These are phyloP conservation scores for Ophion ellenae DNA, from an alignment of 2,888 invertebrate genomes.

Conservation along the genomic window DNA sequence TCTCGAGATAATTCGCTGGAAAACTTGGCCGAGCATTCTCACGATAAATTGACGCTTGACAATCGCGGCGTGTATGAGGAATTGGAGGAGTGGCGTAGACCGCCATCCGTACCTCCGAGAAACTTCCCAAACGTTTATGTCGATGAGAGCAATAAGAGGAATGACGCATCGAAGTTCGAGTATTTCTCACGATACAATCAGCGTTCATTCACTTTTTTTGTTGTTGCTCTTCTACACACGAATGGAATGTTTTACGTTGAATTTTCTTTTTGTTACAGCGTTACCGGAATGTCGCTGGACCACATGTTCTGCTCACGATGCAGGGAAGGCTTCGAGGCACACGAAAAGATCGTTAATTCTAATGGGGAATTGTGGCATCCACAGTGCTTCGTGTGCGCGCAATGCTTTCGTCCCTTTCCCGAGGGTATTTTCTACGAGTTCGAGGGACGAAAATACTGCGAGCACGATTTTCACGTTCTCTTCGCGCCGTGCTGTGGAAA, in stretches of 20 bases:
- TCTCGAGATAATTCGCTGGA: conserved; percentile 67
- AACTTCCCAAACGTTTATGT: conserved; percentile 72
- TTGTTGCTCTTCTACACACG: not conserved
- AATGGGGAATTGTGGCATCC: conserved; percentile 99
- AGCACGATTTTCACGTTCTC: conserved; percentile 98
- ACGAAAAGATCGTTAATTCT: conserved; percentile 99
- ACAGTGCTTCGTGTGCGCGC: conserved; percentile 99
- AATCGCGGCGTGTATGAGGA: conserved; percentile 68
- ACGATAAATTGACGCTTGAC: conserved; percentile 55
- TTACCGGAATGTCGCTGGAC: conserved; percentile 91
- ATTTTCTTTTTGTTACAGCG: conserved; percentile 81
- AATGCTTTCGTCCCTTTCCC: conserved; percentile 98
- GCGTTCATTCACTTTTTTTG: not conserved
- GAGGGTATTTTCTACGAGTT: conserved; percentile 99
- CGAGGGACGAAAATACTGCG: conserved; percentile 99
- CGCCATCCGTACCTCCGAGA: conserved; percentile 64
- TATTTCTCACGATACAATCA: conserved; percentile 44
- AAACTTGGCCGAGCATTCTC: conserved; percentile 36
- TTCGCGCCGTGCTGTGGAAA: conserved; percentile 95
- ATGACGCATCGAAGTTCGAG: conserved; percentile 60
- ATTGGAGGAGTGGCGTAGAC: conserved; percentile 68
- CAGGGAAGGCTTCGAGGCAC: conserved; percentile 96
- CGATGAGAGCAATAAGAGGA: conserved; percentile 43
- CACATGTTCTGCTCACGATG: conserved; percentile 98
- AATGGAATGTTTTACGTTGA: not conserved